A percentile compares a stretch with the other conserved stretches of the same genome.
Conservation (phyloP, 2,888 invertebrate species). For the Nymphalis c-album region DNA sequence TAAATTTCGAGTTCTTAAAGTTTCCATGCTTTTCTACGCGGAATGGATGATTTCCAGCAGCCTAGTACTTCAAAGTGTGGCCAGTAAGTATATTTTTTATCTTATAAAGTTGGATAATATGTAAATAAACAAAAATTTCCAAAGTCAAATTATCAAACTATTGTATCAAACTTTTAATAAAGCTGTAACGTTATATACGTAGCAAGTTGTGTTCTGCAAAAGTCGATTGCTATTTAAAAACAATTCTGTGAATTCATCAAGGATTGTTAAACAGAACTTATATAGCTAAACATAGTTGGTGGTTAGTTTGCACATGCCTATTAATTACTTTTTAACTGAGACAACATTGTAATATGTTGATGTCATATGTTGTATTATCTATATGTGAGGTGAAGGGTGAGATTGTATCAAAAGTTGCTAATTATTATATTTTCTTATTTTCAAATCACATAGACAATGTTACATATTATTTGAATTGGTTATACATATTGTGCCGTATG, state of each 20-base stretch:
- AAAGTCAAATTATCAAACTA: not conserved
- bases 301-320: not conserved
- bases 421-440: no score
- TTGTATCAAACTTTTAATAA: not conserved
- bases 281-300: not conserved
- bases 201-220: not conserved
- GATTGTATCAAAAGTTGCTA: not conserved
- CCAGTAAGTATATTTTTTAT: slow-evolving; percentile 53
- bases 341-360: not conserved
- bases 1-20: slow-evolving; percentile 52
- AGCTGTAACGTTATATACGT: not conserved
- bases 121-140: not conserved
- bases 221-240: not conserved
- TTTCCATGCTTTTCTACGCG: slow-evolving; percentile 70
- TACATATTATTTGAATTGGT: no score
- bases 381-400: slow-evolving; percentile 3
- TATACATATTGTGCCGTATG: no score
- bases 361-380: not conserved
- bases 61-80: slow-evolving; percentile 52
- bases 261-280: not conserved
- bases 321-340: not conserved
- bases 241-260: no score
- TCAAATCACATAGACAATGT: no score
- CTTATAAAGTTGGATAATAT: not conserved
- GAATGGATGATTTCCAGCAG: slow-evolving; percentile 60